phyloP scores from a whole-genome alignment of 2,888 invertebrate species.

The Synergus umbraculus region DNA sequence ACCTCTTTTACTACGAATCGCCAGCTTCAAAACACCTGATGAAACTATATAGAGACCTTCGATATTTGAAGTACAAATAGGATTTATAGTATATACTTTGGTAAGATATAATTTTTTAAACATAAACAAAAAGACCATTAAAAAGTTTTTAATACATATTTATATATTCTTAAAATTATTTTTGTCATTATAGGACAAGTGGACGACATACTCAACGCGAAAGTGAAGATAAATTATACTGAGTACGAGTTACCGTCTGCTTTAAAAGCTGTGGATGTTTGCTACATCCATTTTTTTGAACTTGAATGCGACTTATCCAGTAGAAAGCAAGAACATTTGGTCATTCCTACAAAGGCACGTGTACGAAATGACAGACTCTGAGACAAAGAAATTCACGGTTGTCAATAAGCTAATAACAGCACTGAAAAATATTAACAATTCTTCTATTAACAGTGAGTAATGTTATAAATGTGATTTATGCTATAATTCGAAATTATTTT shows the following conservation, averaged over 20 bases:
- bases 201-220: background rate
- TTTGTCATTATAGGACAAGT: constrained; percentile 10
- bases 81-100: background rate
- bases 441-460: background rate
- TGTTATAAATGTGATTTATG: background rate
- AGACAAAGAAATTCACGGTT: constrained; percentile 13
- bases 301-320: constrained; percentile 34
- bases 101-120: background rate
- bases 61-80: background rate
- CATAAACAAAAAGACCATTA: background rate
- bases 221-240: constrained; percentile 37
- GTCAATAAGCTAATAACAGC: constrained; percentile 29
- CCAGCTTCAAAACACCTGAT: background rate
- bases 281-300: constrained; percentile 38
- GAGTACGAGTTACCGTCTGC: constrained; percentile 28
- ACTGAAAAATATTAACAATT: background rate
- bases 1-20: background rate
- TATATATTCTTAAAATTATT: background rate
- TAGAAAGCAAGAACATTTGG: constrained; percentile 35
- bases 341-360: constrained; percentile 12
- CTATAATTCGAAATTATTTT: background rate
- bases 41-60: background rate
- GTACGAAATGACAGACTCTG: constrained; percentile 10
- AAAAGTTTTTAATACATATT: background rate
- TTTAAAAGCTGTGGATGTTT: constrained; percentile 36